phyloP scores from a whole-genome alignment of 2,797 vertebrate species.

The Acridotheres tristis region DNA sequence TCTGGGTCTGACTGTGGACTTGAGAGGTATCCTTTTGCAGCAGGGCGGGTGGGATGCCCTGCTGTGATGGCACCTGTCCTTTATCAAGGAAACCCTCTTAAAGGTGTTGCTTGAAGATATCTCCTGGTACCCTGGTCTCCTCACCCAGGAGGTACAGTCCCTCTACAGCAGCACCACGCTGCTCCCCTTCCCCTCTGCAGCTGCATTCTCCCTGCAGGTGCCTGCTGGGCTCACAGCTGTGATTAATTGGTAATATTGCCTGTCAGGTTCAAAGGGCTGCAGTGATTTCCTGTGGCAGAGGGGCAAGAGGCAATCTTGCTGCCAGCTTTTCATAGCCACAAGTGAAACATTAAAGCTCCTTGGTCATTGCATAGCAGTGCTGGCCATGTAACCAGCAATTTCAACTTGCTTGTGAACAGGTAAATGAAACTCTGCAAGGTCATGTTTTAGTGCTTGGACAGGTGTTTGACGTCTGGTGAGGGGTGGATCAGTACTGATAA shows the following conservation, averaged over 20 bases:
- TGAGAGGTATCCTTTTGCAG: not conserved
- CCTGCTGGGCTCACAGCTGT: not conserved
- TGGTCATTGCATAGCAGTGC: not conserved
- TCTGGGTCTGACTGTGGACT: not conserved
- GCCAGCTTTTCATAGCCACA: not conserved
- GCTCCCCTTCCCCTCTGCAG: rapidly evolving
- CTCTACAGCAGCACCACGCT: not conserved
- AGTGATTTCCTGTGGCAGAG: not conserved
- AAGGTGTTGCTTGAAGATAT: not conserved
- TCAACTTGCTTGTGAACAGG: not conserved
- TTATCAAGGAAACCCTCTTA: not conserved
- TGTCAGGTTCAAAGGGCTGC: not conserved
- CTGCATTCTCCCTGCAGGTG: not conserved
- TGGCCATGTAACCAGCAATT: not conserved
- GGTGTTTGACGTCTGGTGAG: not conserved
- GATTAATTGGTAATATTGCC: not conserved
- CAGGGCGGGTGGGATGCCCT: not conserved
- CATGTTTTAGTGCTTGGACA: not conserved
- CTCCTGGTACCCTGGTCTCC: not conserved
- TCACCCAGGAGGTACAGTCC: not conserved
- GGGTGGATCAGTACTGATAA: not conserved
- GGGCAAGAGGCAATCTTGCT: not conserved
- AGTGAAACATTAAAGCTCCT: not conserved
- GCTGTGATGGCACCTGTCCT: not conserved
- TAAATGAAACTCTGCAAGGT: not conserved